Evolutionary conservation across 1,140 invertebrate genomes (phyloP).

Genomic region (Gonioctena quinquepunctata): DNA sequence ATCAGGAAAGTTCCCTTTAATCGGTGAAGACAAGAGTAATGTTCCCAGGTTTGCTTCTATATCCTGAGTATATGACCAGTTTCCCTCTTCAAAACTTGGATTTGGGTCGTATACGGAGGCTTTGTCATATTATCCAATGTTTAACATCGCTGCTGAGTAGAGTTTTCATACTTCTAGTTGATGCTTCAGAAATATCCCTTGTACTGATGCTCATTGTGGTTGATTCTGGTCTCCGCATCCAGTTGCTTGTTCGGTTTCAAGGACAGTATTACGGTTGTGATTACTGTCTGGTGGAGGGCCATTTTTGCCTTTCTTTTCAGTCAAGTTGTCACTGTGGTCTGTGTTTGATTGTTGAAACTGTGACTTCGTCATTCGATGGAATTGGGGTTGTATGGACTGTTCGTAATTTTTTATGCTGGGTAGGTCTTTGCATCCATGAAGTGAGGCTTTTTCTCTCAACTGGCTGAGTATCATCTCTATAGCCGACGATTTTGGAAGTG

Average conservation of each 20-base stretch:
- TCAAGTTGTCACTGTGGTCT: not conserved
- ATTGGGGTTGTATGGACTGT: no score
- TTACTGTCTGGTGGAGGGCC: not conserved
- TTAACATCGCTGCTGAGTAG: not conserved
- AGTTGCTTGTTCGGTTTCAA: not conserved
- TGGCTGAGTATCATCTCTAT: no score
- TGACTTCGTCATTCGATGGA: no score
- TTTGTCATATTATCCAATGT: not conserved
- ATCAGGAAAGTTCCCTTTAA: constrained; percentile 13
- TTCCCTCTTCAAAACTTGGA: not conserved
- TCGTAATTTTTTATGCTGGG: no score
- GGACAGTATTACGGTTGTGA: not conserved
- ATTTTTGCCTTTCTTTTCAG: not conserved
- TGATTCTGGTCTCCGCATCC: not conserved
- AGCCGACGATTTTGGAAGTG: no score
- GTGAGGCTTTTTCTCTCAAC: no score
- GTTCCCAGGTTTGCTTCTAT: not conserved
- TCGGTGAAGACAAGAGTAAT: not conserved
- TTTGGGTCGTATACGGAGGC: not conserved
- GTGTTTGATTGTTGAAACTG: not conserved
- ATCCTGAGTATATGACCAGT: not conserved
- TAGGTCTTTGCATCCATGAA: no score
- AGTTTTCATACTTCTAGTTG: not conserved
- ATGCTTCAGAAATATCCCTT: not conserved
- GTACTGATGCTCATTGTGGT: not conserved